Evolutionary conservation across 2,113 vertebrate species (phyloP).

Genomic region (Pterocles gutturalis): DNA sequence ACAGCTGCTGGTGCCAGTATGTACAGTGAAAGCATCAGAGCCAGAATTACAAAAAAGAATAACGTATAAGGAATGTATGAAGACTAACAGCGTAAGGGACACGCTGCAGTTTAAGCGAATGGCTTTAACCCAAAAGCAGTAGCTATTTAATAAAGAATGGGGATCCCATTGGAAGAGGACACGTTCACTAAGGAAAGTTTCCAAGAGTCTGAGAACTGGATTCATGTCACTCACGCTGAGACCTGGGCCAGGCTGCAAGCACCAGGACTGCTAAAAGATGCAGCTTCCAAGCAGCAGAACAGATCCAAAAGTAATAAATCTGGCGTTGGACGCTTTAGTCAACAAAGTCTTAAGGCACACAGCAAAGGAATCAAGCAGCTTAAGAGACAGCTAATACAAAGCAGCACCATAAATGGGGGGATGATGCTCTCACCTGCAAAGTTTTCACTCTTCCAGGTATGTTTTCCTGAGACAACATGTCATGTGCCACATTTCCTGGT

Average conservation of each 20-base stretch:
- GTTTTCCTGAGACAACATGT: constrained; percentile 81
- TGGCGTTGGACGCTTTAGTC: background rate
- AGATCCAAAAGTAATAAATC: background rate
- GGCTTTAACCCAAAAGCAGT: background rate
- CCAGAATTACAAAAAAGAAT: background rate
- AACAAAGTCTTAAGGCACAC: background rate
- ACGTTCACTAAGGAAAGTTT: background rate
- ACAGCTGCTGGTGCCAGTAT: background rate
- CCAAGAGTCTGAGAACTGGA: background rate
- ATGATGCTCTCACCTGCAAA: constrained; percentile 80
- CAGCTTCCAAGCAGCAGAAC: background rate
- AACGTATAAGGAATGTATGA: background rate
- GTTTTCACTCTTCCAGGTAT: constrained; percentile 86
- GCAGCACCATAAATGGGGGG: background rate
- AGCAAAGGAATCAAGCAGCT: background rate
- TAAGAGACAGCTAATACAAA: background rate
- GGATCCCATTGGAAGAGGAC: background rate
- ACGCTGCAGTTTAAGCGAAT: background rate
- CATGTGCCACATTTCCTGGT: constrained; percentile 68
- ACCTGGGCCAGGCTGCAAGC: background rate
- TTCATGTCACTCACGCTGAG: background rate
- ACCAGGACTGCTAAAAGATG: background rate
- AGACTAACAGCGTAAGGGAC: background rate
- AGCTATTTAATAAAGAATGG: background rate
- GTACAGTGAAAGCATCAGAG: background rate